Conservation (phyloP, 2,113 vertebrate species). For the Elephas maximus region DNA sequence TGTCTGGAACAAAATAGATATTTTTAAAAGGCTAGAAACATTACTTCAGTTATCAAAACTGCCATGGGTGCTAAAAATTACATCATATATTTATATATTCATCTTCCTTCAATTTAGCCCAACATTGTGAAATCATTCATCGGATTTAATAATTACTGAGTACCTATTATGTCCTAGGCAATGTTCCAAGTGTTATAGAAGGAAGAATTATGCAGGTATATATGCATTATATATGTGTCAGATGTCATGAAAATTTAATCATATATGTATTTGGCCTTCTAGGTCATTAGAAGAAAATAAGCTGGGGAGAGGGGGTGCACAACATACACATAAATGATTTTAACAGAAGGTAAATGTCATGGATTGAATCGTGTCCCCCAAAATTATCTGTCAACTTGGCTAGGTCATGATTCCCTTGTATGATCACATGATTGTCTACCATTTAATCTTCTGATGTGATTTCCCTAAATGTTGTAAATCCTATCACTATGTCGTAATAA, state of each 20-base stretch:
- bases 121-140: constrained; percentile 19
- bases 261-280: background rate
- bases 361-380: too few species aligned
- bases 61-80: constrained; percentile 34
- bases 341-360: background rate
- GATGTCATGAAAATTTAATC: background rate
- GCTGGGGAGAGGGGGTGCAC: background rate
- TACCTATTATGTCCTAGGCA: constrained; percentile 46
- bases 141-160: constrained; percentile 65
- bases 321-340: background rate
- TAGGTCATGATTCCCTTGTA: too few species aligned
- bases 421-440: too few species aligned
- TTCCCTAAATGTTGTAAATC: too few species aligned
- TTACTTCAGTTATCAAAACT: constrained; percentile 56
- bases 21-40: constrained; percentile 23
- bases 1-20: background rate
- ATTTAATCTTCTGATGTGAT: too few species aligned
- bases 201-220: background rate
- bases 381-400: too few species aligned
- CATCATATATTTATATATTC: constrained; percentile 33
- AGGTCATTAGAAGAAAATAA: constrained; percentile 30
- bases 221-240: background rate
- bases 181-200: constrained; percentile 21
- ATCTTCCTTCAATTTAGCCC: constrained; percentile 40
- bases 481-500: too few species aligned